Percentiles rank a stretch among this genome's conserved stretches.
Conservation (phyloP, 2,113 vertebrate genomes). For the Typhlomys cinereus region DNA sequence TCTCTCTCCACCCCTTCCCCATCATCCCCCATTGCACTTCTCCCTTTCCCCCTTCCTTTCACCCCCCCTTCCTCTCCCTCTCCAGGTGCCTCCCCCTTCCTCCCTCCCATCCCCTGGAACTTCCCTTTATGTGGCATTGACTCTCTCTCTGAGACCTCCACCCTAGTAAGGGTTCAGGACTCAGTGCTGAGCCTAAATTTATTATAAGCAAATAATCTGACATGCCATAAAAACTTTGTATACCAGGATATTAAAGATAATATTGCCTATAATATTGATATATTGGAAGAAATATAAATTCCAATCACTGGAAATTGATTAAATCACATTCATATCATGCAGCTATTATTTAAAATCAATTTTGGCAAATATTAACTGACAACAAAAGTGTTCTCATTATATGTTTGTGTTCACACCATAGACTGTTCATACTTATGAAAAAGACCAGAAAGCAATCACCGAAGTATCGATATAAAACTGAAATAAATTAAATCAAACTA, state of each 20-base stretch:
- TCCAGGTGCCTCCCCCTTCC: too few relatives aligned
- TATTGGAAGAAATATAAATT: constrained; percentile 10
- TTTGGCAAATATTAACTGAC: constrained; percentile 7
- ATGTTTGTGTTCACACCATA: neutral
- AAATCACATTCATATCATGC: neutral
- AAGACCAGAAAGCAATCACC: neutral
- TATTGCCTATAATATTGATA: constrained; percentile 4
- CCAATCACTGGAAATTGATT: neutral
- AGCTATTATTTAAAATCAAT: neutral
- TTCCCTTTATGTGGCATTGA: too few relatives aligned
- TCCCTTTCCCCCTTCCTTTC: too few relatives aligned
- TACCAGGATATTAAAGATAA: neutral
- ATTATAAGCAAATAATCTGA: constrained; percentile 24
- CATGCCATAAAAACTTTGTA: neutral
- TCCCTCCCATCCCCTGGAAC: too few relatives aligned
- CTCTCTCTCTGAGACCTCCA: too few relatives aligned
- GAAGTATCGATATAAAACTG: neutral
- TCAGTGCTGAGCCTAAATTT: neutral
- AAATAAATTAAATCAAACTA: constrained; percentile 26
- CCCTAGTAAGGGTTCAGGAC: too few relatives aligned
- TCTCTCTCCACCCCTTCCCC: too few relatives aligned
- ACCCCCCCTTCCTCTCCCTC: too few relatives aligned
- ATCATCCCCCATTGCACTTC: too few relatives aligned
- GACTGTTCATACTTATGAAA: neutral
- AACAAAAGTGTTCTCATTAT: neutral